Percentiles rank a stretch among this genome's conserved stretches.
phyloP scores from a whole-genome alignment of 2,888 invertebrate genomes.

The Barypeithes pellucidus region DNA sequence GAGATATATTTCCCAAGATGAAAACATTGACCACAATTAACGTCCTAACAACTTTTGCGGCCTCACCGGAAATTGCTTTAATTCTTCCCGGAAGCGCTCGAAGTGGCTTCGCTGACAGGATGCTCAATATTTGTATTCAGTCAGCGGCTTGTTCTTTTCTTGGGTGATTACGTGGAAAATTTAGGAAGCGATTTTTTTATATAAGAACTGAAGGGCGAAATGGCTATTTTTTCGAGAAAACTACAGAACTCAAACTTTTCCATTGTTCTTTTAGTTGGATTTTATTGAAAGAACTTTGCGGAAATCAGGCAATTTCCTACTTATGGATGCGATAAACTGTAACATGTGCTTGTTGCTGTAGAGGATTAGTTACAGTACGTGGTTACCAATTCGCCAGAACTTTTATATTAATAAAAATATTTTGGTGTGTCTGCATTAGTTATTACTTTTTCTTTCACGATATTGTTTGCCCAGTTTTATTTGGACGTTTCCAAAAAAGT shows the following conservation, averaged over 20 bases:
- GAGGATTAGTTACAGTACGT: too few species aligned
- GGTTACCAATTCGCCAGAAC: too few species aligned
- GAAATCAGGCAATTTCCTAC: slow-evolving; percentile 14
- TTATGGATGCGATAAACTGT: too few species aligned
- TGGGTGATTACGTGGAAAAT: slow-evolving; percentile 50
- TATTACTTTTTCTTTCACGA: too few species aligned
- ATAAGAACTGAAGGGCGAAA: slow-evolving; percentile 9
- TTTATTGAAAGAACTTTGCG: slow-evolving; percentile 12
- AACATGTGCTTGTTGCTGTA: too few species aligned
- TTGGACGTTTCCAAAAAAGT: too few species aligned
- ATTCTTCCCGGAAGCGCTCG: slow-evolving; percentile 14
- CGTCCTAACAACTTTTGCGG: slow-evolving; percentile 23
- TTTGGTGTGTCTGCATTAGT: too few species aligned
- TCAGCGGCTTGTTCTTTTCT: slow-evolving; percentile 37
- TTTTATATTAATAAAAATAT: too few species aligned
- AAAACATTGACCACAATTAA: slow-evolving; percentile 24
- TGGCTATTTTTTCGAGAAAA: background rate
- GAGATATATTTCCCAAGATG: slow-evolving; percentile 7
- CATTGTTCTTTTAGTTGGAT: slow-evolving; percentile 6
- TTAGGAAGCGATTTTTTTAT: slow-evolving; percentile 43
- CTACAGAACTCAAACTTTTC: background rate
- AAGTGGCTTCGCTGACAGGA: slow-evolving; percentile 28
- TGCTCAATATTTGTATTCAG: slow-evolving; percentile 43
- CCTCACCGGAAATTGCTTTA: slow-evolving; percentile 29
- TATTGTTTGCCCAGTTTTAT: too few species aligned